Conservation (phyloP, 2,888 invertebrate genomes). For the Isotomurus palustris region DNA sequence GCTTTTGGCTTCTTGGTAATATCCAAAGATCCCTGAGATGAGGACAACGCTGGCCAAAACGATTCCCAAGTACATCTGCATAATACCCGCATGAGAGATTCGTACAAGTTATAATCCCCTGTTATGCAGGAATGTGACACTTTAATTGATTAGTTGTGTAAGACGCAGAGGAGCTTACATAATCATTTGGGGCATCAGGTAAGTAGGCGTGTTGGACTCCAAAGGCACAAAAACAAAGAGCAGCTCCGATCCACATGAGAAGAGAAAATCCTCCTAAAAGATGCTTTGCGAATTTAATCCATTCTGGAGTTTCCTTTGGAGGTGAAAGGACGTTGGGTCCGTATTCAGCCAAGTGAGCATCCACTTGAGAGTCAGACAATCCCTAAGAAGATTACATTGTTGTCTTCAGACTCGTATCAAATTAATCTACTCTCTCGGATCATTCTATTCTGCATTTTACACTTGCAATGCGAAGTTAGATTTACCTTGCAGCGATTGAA, state of each 20-base stretch:
- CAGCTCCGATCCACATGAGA: slow-evolving; percentile 54
- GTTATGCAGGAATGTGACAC: no score
- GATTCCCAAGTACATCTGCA: slow-evolving; percentile 58
- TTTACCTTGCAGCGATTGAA: background rate
- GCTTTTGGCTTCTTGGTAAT: slow-evolving; percentile 68
- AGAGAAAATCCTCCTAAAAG: slow-evolving; percentile 57
- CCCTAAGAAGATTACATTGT: slow-evolving; percentile 47
- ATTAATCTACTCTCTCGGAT: no score
- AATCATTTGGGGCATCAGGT: slow-evolving; percentile 21
- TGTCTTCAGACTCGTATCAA: background rate
- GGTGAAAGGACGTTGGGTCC: slow-evolving; percentile 54
- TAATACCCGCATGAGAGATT: background rate
- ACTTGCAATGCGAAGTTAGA: no score
- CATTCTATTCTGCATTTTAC: no score
- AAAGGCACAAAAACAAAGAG: slow-evolving; percentile 54
- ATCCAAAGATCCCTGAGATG: slow-evolving; percentile 67
- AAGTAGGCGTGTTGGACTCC: slow-evolving; percentile 46
- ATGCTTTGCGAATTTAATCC: slow-evolving; percentile 56
- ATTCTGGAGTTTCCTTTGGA: slow-evolving; percentile 55
- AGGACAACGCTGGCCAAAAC: slow-evolving; percentile 64
- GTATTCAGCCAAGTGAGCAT: slow-evolving; percentile 49
- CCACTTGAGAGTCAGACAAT: slow-evolving; percentile 50
- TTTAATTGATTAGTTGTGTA: no score
- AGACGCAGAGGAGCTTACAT: slow-evolving; percentile 17
- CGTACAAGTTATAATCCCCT: background rate